Evolutionary conservation across 2,797 vertebrate genomes (phyloP), one percentile per base, ranked within the genome.

Genomic region (Rhynchonycteris naso): DNA sequence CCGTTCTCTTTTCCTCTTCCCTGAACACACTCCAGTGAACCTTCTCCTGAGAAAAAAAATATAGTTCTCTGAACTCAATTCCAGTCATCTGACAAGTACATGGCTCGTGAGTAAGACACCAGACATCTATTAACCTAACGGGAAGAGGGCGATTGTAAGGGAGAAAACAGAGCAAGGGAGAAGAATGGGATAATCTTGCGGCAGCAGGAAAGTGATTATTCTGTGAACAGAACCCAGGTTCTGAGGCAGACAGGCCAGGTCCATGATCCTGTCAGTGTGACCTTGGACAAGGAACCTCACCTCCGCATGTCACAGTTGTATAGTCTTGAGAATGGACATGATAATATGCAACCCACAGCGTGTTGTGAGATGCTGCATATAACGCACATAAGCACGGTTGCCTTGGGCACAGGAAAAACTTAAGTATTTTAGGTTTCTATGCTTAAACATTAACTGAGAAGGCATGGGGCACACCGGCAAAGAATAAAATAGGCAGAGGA

Each of bases 321-420:
- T n/a, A n/a, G 16, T 74, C 28, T 59, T 43, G 43, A 30, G 74
- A 59, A 35, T 30, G 21, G 28, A 33, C 38, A 6, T 1, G 33
- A 16, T 47, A 38, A 7, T 52, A 54, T 30, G 33, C 30, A 4
- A 10, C 1, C 11, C 8, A 0, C 6, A 22, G 28, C n/a, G 6
- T 22, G 16, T 24, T 38, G 19, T 75, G 76, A 84, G 43, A 12
- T 50, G 61, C 22, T 72, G 8, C 10, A 1, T n/a, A 4, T 10
- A 24, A 68, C 6, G 4, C 11, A 19, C 33, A 38, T 72, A 26
- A 26, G 4, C 28, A 30, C 14, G 2, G 33, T 24, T 24, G 8
- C 0, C 35, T 35, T 35, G 35, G 24, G 8, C 58, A 58, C 13
- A 13, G 30, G 4, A 33, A 68, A 12, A 7, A 61, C 58, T 63